phyloP scores from a whole-genome alignment of 2,113 vertebrate genomes.

The Merops nubicus region DNA sequence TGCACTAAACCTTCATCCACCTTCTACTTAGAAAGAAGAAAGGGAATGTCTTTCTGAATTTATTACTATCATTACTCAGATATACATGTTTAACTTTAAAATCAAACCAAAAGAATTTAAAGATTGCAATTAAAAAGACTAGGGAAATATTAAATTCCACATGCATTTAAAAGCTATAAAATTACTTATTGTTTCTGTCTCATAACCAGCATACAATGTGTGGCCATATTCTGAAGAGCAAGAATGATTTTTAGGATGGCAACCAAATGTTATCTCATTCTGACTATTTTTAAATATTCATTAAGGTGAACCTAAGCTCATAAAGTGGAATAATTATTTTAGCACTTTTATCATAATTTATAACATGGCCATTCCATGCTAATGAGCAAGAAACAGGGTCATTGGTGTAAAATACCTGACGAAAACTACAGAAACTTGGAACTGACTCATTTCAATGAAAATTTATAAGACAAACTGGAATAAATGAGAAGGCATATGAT shows the following conservation, averaged over 20 bases:
- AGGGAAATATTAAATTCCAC: neutral
- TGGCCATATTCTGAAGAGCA: neutral
- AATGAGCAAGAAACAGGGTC: neutral
- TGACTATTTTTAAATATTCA: slow-evolving; percentile 40
- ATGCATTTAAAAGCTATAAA: neutral
- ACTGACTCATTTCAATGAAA: neutral
- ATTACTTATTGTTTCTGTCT: neutral
- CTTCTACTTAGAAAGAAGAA: neutral
- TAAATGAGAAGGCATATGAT: neutral
- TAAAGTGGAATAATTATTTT: slow-evolving; percentile 36
- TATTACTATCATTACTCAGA: neutral
- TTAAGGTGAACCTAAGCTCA: neutral
- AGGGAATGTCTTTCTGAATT: neutral
- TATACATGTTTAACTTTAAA: neutral
- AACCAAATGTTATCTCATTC: slow-evolving; percentile 46
- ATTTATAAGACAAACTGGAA: neutral
- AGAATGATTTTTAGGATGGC: neutral
- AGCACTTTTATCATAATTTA: neutral
- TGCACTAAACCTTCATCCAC: neutral
- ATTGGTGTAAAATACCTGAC: neutral
- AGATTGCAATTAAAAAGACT: neutral
- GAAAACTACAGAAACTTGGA: neutral
- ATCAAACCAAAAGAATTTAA: neutral
- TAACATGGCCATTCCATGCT: neutral
- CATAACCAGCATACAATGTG: neutral